These are phyloP conservation scores for Hipparchia sbordonii DNA, from an alignment of 2,888 invertebrate genomes.

Conservation along the genomic window DNA sequence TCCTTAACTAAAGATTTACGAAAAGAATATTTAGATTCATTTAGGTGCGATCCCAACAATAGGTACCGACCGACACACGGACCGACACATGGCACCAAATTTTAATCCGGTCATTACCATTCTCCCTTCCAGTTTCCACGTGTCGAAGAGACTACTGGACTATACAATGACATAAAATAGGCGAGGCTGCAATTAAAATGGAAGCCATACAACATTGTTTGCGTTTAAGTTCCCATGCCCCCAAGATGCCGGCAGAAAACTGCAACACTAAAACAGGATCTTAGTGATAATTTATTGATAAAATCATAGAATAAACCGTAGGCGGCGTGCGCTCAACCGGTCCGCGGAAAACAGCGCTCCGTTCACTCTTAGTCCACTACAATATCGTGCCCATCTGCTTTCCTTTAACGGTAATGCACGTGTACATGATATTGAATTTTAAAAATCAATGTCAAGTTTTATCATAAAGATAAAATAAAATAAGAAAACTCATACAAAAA, in stretches of 20 bases:
- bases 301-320: conserved; percentile 66
- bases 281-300: conserved; percentile 76
- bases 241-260: conserved; percentile 59
- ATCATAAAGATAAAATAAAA: not conserved
- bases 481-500: not conserved
- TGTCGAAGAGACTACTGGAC: not conserved
- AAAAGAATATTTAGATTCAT: not conserved
- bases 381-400: conserved; percentile 45
- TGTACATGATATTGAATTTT: conserved; percentile 15
- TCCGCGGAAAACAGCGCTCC: conserved; percentile 60
- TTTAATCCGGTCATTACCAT: not conserved
- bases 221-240: conserved; percentile 63
- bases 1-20: not conserved
- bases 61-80: no score
- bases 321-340: conserved; percentile 52
- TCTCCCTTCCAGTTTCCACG: not conserved
- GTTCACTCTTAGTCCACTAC: conserved; percentile 32
- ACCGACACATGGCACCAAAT: not conserved
- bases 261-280: conserved; percentile 71
- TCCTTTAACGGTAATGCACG: conserved; percentile 49
- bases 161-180: not conserved
- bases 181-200: conserved; percentile 16
- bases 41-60: no score
- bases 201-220: conserved; percentile 28
- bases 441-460: not conserved